Evolutionary conservation across 1,140 invertebrate species (phyloP), one percentile per base, ranked within the genome.

Genomic region (Tetraneura akinire): DNA sequence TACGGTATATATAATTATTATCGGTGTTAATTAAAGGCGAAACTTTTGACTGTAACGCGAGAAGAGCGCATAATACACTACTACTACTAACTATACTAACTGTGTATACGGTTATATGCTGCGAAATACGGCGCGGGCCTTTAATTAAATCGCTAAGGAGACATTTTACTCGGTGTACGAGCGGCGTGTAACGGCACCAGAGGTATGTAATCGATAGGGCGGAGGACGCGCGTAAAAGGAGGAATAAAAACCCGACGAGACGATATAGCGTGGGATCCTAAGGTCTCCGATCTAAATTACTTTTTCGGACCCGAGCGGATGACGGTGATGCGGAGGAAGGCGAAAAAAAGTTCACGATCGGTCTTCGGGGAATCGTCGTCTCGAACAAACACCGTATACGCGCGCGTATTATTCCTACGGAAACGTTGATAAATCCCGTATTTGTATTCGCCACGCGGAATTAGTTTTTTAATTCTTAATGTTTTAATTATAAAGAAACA

Each of bases 111-210:
- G n/a, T n/a, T n/a, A n/a, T n/a, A n/a, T n/a, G n/a, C n/a, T n/a
- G n/a, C n/a, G n/a, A n/a, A 1, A 21, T 37, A 37, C 8, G 8
- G 3, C 3, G 32, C 32, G 26, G 74, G 18, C 53, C 74, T 78
- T 78, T 78, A 78, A 78, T 78, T 78, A 78, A 78, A 78, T 29
- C 37, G 42, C 74, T 26, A n/a, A 51, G 74, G 45, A 78, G 21
- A 47, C 29, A 16, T 16, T 8, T 47, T 47, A 37, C 32, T 37
- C 32, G 8, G 32, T 37, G 32, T 8, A 4, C n/a, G n/a, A n/a
- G n/a, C 32, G 3, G 32, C 32, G 32, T 37, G 32, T 47, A 11
- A 26, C 66, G 47, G n/a, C n/a, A n/a, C n/a, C 16, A 68, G 47
- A 29, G 53, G 71, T 21, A 37, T 18, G 45, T 49, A 57, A 74